Evolutionary conservation across 53 echinoderm and acorn worm genomes (phyloP), one percentile per base, ranked within the genome.

Genomic region (Antedon mediterranea): DNA sequence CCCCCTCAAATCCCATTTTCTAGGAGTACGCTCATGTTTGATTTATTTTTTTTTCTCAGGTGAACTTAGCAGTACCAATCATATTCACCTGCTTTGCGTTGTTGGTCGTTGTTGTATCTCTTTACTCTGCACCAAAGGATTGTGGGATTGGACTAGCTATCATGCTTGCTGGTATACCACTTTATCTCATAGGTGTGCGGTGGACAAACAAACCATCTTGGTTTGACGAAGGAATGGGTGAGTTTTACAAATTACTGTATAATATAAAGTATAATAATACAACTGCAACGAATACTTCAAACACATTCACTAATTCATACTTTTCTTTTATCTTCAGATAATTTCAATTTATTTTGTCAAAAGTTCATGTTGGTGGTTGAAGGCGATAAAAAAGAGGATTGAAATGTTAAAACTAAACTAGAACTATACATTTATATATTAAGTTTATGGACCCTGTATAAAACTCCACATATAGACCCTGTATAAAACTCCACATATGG

Each of bases 111-210:
- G 57, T 75, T 20, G 72, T 85, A 32, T 95, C 95, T 32, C 71
- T 95, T 33, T 82, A 87, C 30, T 89, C 95, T 0, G 91, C 91
- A 0, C 85, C 95, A 23, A 0, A 72, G 4, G 91, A 91, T 30
- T 91, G 91, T 34, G 84, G 84, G 0, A 80, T 95, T 8, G 95
- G 95, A n/a, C 78, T 91, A 23, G 84, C 29, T 26, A 89, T 95
- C n/a, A 82, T 91, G 0, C 32, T 89, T 0, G 84, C 91, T 2
- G 95, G 91, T 29, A 77, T 95, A 32, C 95, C 95, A n/a, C 79
- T 91, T 72, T 95, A 95, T 71, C 42, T 85, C 7, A 28, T 91
- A 14, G 87, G 87, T 15, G 91, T 95, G 15, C 76, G 85, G 77
- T 95, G 95, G 95, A 79, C 89, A 30, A 79, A 78, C 43, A 89